Percentiles rank a stretch among this genome's conserved stretches.
These are phyloP conservation scores for Pristionchus fissidentatus DNA, from an alignment of 2,888 invertebrate genomes.

Conservation along the genomic window DNA sequence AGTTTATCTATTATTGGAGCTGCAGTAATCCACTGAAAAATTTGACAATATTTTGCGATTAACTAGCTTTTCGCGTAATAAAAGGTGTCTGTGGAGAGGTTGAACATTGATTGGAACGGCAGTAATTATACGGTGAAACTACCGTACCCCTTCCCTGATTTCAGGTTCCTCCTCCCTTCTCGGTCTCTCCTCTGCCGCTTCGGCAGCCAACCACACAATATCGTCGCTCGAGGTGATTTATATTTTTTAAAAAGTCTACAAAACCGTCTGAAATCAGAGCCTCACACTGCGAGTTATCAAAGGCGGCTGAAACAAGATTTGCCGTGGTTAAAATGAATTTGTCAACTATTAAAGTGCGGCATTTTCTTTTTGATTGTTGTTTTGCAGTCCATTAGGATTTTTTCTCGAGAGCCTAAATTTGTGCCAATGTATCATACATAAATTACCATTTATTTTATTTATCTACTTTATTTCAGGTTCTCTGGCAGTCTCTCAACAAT, in stretches of 20 bases:
- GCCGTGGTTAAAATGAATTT: too few species aligned
- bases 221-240: slow-evolving; percentile 86
- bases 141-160: not conserved
- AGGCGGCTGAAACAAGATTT: too few species aligned
- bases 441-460: not conserved
- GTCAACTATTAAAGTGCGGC: too few species aligned
- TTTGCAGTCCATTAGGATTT: too few species aligned
- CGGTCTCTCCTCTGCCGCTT: slow-evolving; percentile 71
- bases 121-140: not conserved
- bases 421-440: too few species aligned
- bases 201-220: slow-evolving; percentile 79
- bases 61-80: too few species aligned
- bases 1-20: not conserved
- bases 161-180: slow-evolving; percentile 84
- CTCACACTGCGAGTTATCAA: too few species aligned
- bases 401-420: too few species aligned
- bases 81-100: too few species aligned
- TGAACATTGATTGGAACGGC: too few species aligned
- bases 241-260: not conserved
- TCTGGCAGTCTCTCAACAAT: slow-evolving; percentile 89
- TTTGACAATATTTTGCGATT: too few species aligned
- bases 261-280: too few species aligned
- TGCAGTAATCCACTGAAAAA: not conserved
- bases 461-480: slow-evolving; percentile 79
- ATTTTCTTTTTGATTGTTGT: not conserved